Evolutionary conservation across 2,113 vertebrate species (phyloP), one percentile per base, ranked within the genome.

Genomic region (Hippopotamus amphibius): DNA sequence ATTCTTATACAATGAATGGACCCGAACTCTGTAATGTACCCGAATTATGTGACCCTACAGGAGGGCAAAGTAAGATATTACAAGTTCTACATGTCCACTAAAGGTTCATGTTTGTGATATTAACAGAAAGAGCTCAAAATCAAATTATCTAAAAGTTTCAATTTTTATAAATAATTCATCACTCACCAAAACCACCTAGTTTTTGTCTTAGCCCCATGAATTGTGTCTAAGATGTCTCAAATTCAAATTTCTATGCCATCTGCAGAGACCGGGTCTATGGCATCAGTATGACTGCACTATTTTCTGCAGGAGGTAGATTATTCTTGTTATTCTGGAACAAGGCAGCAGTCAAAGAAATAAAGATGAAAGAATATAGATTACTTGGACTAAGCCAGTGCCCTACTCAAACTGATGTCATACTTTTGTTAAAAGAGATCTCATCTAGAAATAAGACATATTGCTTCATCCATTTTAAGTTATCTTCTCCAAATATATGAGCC

Each of bases 401-500:
- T 17, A 4, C 50, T 53, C 57, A 63, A 59, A 59, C 37, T 48
- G 43, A 95, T 68, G n/a, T 26, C 6, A 71, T 6, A 33, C 19
- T 46, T 48, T 80, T 33, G 26, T 88, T 90, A 72, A 76, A 46
- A 69, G 4, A 57, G 59, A 63, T 76, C 14, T 71, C 48, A 19
- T 13, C 19, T 19, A 89, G 65, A 66, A 95, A 69, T 14, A 92
- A 72, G 33, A 76, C 7, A 30, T 26, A 15, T 93, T 80, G 59
- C 55, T 77, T 63, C 21, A 83, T 48, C 7, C 24, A 43, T 86
- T 81, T 90, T 85, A 68, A 86, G 72, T 80, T 74, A 80, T 55
- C 37, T 74, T 95, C 89, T 96, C 90, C 90, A 93, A 74, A 95
- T 41, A 46, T 33, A 82, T n/a, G 46, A 90, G 74, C 76, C 86